A percentile compares a stretch with the other conserved stretches of the same genome.
Conservation (phyloP, 2,888 invertebrate species). For the Pimpla rufipes region DNA sequence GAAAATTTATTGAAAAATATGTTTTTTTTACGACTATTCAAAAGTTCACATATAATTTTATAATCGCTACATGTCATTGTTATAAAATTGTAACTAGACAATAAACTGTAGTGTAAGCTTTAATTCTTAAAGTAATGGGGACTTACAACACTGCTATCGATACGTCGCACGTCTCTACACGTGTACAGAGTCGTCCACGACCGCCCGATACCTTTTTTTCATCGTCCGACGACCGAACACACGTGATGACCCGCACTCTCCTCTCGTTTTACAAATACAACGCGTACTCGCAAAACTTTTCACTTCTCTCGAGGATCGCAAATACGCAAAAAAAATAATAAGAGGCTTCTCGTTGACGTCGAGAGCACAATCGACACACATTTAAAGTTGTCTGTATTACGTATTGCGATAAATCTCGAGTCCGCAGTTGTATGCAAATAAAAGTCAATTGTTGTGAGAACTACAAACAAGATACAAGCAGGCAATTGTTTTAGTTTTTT, state of each 20-base stretch:
- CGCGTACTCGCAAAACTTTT: conserved; percentile 22
- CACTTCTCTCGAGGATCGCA: conserved; percentile 4
- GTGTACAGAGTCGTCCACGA: neutral
- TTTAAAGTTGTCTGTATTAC: neutral
- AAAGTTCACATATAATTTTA: too few species aligned
- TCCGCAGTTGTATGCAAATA: too few species aligned
- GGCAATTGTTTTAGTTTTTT: too few species aligned
- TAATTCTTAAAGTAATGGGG: too few species aligned
- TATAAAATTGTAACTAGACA: too few species aligned
- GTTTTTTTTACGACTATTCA: too few species aligned
- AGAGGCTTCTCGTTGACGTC: conserved; percentile 14
- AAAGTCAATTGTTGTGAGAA: too few species aligned
- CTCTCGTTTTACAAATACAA: neutral
- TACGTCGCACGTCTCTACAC: neutral
- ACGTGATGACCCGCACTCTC: neutral
- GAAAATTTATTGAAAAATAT: too few species aligned
- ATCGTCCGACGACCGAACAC: neutral
- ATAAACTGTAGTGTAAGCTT: too few species aligned
- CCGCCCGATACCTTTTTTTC: conserved; percentile 32
- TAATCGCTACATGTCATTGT: too few species aligned
- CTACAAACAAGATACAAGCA: too few species aligned
- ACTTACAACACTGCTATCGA: too few species aligned
- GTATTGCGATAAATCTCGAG: neutral
- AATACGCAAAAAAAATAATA: conserved; percentile 6
- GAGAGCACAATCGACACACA: conserved; percentile 21